A percentile compares a stretch with the other conserved stretches of the same genome.
Evolutionary conservation across 2,888 invertebrate species (phyloP).

Genomic region (Zootermopsis nevadensis): DNA sequence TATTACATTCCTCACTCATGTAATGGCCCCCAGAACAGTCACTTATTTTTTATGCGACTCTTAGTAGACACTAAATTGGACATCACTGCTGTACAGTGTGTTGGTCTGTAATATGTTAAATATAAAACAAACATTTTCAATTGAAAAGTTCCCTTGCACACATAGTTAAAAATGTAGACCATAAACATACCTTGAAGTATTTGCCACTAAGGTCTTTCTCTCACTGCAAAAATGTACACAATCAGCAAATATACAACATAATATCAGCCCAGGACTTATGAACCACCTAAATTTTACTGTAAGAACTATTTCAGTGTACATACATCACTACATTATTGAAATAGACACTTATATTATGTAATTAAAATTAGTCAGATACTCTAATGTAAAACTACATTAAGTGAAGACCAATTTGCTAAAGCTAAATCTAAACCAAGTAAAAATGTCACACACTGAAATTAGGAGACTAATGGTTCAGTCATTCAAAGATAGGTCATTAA

Average conservation of each 20-base stretch:
- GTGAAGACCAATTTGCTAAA: not conserved
- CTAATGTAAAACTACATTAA: not conserved
- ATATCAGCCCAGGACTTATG: too few relatives aligned
- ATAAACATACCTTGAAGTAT: not conserved
- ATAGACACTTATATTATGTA: not conserved
- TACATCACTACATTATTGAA: not conserved
- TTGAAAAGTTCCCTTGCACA: too few relatives aligned
- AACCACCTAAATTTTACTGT: too few relatives aligned
- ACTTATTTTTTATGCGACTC: too few relatives aligned
- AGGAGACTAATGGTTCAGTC: not conserved
- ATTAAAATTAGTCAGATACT: not conserved
- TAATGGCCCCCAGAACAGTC: too few relatives aligned
- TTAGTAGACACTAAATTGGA: too few relatives aligned
- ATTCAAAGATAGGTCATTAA: conserved; percentile 20
- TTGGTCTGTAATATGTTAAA: too few relatives aligned
- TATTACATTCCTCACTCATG: too few relatives aligned
- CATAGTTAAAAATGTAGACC: not conserved
- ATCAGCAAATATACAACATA: too few relatives aligned
- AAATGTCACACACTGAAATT: not conserved
- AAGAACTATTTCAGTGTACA: not conserved
- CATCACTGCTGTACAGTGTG: too few relatives aligned
- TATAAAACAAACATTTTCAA: too few relatives aligned
- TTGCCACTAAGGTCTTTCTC: not conserved
- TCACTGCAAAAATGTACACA: not conserved
- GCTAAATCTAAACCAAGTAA: too few relatives aligned